These are phyloP conservation scores for Chloromyia formosa DNA, from an alignment of 2,888 invertebrate genomes.

Conservation along the genomic window DNA sequence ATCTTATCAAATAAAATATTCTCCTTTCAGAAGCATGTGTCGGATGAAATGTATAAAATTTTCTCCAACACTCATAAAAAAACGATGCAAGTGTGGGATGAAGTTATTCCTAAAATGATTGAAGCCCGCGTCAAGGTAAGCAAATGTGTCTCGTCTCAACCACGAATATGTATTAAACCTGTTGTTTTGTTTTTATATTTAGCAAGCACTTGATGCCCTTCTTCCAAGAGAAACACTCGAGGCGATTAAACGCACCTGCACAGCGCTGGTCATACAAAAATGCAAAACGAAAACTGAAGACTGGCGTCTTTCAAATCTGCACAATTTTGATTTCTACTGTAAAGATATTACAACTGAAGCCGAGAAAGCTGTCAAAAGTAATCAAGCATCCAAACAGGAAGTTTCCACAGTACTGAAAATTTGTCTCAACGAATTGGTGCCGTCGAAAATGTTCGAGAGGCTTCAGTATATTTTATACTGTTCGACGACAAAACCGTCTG, in stretches of 20 bases:
- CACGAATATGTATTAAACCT: too few relatives aligned
- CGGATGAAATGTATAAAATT: conserved; percentile 50
- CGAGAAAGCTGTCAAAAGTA: conserved; percentile 52
- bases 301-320: conserved; percentile 68
- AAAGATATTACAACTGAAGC: conserved; percentile 60
- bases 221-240: conserved; percentile 66
- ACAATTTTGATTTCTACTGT: conserved; percentile 57
- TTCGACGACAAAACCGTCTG: conserved; percentile 55
- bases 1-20: too few relatives aligned
- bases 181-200: conserved; percentile 52
- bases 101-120: conserved; percentile 55
- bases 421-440: conserved; percentile 49
- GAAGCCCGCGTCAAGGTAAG: conserved; percentile 55
- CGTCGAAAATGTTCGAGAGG: conserved; percentile 57
- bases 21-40: conserved; percentile 41
- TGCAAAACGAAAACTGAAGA: conserved; percentile 66
- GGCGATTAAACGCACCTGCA: conserved; percentile 66
- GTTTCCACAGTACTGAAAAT: conserved; percentile 55
- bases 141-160: conserved; percentile 8
- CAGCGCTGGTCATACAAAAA: conserved; percentile 65
- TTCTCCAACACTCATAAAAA: conserved; percentile 54
- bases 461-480: conserved; percentile 60
- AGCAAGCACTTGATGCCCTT: conserved; percentile 63
- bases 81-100: conserved; percentile 56
- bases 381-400: conserved; percentile 48